Evolutionary conservation across 2,888 invertebrate genomes (phyloP), one percentile per base, ranked within the genome.

Genomic region (Cheilosia variabilis): DNA sequence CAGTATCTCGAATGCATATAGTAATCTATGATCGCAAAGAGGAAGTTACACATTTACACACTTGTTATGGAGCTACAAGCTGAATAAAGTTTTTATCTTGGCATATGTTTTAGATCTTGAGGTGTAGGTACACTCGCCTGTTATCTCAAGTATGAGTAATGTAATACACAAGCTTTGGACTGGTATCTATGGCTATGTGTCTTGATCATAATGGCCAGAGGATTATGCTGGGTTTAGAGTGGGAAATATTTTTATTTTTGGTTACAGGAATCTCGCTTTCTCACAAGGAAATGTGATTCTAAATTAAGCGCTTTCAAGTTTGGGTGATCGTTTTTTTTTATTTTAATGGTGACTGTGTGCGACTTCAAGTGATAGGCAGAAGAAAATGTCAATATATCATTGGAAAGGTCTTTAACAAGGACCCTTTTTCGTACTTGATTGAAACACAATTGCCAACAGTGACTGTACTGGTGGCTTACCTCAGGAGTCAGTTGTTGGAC

Each of bases 71-170:
- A 9, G 34, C 62, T 66, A 68, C 52, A 76, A 76, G 76, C 76
- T 76, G 76, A 66, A 60, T 47, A 68, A 76, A 76, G 60, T 73
- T 24, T 75, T 75, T 65, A 57, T 65, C 66, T 76, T 15, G 24
- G 7, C 15, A 43, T 22, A 43, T 19, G 41, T 50, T 43, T 9
- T 52, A 60, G 50, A 69, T 31, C 17, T 45, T 17, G 37, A 57
- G 47, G 27, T 34, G 31, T 17, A 57, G 57, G 27, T 34, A 58
- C 47, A 47, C 31, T 17, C 31, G 37, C 22, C 1, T 50, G 66
- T 58, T 76, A 76, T 76, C 76, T 76, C 34, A 43, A 34, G 58
- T 68, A 68, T 68, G 66, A 43, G 66, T 53, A 76, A 76, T 60
- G 50, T 60, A 58, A 76, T 60, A 60, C 43, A 52, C 9, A 24